Conservation (phyloP, 2,797 vertebrate genomes). For the Pseudomugil tenellus region DNA sequence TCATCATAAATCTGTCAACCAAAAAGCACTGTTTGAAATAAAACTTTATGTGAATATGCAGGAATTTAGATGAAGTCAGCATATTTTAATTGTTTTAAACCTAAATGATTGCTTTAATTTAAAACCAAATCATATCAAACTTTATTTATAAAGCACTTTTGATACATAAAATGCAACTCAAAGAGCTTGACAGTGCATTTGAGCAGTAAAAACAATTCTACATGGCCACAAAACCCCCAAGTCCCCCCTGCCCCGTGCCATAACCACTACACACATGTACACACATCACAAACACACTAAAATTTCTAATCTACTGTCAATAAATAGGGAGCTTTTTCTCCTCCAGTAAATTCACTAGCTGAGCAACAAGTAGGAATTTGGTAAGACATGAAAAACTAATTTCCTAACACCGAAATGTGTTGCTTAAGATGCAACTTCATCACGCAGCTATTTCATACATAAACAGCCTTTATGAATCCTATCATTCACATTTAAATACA, state of each 20-base stretch:
- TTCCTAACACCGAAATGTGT: constrained; percentile 22
- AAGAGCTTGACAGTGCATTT: too few species aligned
- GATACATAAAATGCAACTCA: too few species aligned
- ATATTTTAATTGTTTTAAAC: background rate
- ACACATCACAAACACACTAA: too few species aligned
- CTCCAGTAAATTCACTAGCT: constrained; percentile 14
- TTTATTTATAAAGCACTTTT: too few species aligned
- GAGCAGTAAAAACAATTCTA: too few species aligned
- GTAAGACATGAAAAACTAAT: constrained; percentile 16
- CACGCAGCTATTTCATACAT: constrained; percentile 27
- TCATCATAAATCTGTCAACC: background rate
- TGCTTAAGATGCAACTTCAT: constrained; percentile 32
- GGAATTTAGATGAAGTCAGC: background rate
- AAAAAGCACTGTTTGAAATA: background rate
- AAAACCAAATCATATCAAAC: too few species aligned
- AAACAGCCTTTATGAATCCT: constrained; percentile 25
- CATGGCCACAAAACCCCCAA: too few species aligned
- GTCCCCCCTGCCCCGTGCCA: too few species aligned
- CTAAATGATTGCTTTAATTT: background rate
- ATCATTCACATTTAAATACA: constrained; percentile 16
- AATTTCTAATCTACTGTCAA: too few species aligned
- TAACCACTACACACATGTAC: too few species aligned
- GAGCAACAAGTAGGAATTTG: constrained; percentile 4
- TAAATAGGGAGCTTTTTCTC: background rate
- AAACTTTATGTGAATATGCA: background rate